A percentile compares a stretch with the other conserved stretches of the same genome.
Evolutionary conservation across 2,888 invertebrate species (phyloP).

Genomic region (Scaptomyza tumidula): DNA sequence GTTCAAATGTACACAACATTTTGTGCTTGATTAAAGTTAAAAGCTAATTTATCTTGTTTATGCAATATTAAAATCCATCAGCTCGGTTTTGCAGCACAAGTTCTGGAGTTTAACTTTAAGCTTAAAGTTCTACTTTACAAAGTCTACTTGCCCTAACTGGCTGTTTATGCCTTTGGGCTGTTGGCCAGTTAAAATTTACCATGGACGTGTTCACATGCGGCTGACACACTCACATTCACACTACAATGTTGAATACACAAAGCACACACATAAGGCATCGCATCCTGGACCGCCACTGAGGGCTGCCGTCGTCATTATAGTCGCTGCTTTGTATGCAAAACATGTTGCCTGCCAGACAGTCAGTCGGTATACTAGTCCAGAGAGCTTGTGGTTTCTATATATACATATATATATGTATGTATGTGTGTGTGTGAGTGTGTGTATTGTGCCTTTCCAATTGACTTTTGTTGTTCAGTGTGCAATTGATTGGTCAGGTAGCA

Average conservation of each 20-base stretch:
- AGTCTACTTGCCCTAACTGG: neutral
- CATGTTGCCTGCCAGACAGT: slow-evolving; percentile 53
- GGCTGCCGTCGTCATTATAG: slow-evolving; percentile 52
- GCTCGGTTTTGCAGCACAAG: no score
- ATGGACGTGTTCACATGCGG: slow-evolving; percentile 1
- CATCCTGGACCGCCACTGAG: slow-evolving; percentile 52
- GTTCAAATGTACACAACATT: slow-evolving; percentile 1
- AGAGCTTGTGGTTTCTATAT: slow-evolving; percentile 6
- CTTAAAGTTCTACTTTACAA: neutral
- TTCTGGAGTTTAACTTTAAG: slow-evolving; percentile 1
- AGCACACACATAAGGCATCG: slow-evolving; percentile 46
- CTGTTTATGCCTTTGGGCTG: slow-evolving; percentile 28
- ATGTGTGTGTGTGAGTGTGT: slow-evolving; percentile 32
- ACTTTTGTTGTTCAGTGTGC: slow-evolving; percentile 55
- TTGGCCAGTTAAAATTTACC: slow-evolving; percentile 10
- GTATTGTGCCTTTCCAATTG: slow-evolving; percentile 63
- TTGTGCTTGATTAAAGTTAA: slow-evolving; percentile 30
- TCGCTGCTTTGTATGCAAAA: slow-evolving; percentile 71
- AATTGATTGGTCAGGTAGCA: slow-evolving; percentile 62
- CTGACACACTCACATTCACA: slow-evolving; percentile 1
- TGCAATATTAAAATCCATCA: no score
- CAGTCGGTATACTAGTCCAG: slow-evolving; percentile 14
- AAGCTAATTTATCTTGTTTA: no score
- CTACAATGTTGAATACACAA: slow-evolving; percentile 26
- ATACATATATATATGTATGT: slow-evolving; percentile 1